Evolutionary conservation across 2,797 vertebrate species (phyloP).

Genomic region (Chaenodraco wilsoni): DNA sequence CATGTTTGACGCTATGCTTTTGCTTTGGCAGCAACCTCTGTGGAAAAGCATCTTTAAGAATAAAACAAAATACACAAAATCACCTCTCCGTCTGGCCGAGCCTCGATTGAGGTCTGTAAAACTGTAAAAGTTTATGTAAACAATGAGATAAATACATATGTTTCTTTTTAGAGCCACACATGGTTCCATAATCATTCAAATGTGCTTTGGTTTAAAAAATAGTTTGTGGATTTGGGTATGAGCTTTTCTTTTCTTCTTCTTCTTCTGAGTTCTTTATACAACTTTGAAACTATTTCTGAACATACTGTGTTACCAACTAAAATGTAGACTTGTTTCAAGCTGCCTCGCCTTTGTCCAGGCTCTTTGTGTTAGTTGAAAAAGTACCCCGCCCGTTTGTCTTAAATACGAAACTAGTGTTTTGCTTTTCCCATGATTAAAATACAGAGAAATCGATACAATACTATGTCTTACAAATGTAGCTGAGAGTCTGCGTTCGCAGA

Average conservation of each 20-base stretch:
- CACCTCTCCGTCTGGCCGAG: constrained; percentile 85
- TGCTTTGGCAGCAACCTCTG: constrained; percentile 81
- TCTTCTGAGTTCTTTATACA: constrained; percentile 84
- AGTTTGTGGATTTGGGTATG: constrained; percentile 99
- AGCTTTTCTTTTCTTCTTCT: constrained; percentile 86
- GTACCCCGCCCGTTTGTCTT: constrained; percentile 85
- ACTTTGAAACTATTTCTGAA: constrained; percentile 85
- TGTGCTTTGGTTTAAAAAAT: constrained; percentile 99
- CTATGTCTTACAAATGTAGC: constrained; percentile 93
- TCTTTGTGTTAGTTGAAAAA: constrained; percentile 86
- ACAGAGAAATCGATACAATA: constrained; percentile 97
- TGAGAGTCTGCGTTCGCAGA: constrained; percentile 88
- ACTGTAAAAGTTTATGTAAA: constrained; percentile 99
- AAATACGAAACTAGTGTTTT: constrained; percentile 99
- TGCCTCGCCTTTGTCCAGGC: constrained; percentile 87
- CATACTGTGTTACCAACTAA: constrained; percentile 88
- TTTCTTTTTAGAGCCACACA: constrained; percentile 89
- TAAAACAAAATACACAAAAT: constrained; percentile 46
- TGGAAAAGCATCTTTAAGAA: constrained; percentile 66
- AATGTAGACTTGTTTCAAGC: constrained; percentile 89
- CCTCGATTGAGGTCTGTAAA: constrained; percentile 95
- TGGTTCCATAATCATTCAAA: constrained; percentile 97
- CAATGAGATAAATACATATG: constrained; percentile 99
- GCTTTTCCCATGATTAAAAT: constrained; percentile 94
- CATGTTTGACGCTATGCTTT: constrained; percentile 66